Percentiles rank a stretch among this genome's conserved stretches.
These are phyloP conservation scores for Trisateles emortualis DNA, from an alignment of 2,888 invertebrate genomes.

Conservation along the genomic window DNA sequence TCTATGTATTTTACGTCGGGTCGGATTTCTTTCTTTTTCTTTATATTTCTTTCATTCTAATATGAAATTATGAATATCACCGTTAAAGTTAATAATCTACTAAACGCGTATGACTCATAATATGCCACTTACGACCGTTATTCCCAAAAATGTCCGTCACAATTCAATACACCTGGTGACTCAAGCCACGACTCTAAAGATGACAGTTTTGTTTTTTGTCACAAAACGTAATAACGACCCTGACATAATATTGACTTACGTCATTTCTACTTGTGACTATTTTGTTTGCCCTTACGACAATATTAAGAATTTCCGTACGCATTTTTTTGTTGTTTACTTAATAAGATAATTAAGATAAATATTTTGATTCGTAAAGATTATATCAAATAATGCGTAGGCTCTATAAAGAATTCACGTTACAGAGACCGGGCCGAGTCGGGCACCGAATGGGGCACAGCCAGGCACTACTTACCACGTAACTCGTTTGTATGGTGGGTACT, in stretches of 20 bases:
- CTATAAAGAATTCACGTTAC: neutral
- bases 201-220: conserved; percentile 9
- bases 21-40: too few species aligned
- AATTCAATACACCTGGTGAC: neutral
- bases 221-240: conserved; percentile 5
- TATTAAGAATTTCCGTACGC: neutral
- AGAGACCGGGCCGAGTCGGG: too few species aligned
- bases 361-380: neutral
- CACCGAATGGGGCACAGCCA: too few species aligned
- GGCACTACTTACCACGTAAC: too few species aligned
- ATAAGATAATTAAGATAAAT: neutral
- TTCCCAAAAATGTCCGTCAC: neutral
- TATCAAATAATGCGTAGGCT: neutral
- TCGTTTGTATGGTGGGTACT: too few species aligned
- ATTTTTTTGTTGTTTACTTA: conserved; percentile 2
- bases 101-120: too few species aligned
- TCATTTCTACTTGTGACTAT: conserved; percentile 1
- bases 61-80: too few species aligned
- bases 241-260: conserved; percentile 11
- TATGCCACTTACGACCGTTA: neutral
- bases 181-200: neutral
- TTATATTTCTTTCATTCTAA: too few species aligned
- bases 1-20: too few species aligned
- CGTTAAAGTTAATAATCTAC: too few species aligned
- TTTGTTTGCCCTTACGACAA: conserved; percentile 2